These are phyloP conservation scores for Drosophila kurseongensis DNA, from an alignment of 1,140 invertebrate genomes.

Conservation along the genomic window DNA sequence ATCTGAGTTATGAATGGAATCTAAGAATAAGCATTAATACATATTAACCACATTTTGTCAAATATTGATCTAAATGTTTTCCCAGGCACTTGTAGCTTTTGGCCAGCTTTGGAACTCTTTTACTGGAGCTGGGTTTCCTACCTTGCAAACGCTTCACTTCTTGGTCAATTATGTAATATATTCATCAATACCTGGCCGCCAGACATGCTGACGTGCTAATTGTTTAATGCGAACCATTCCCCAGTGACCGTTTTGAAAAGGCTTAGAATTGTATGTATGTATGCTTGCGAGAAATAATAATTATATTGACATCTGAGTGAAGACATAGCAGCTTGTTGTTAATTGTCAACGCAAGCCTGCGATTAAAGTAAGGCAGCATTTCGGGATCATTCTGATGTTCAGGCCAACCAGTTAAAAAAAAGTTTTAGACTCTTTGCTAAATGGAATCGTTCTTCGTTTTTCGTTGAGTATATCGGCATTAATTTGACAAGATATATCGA, in stretches of 20 bases:
- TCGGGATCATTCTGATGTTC: background rate
- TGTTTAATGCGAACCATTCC: too few relatives aligned
- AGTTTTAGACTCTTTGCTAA: background rate
- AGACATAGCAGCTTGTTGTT: conserved; percentile 7
- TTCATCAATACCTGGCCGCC: too few relatives aligned
- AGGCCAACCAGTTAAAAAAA: conserved; percentile 18
- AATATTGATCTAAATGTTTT: too few relatives aligned
- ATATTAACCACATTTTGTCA: too few relatives aligned
- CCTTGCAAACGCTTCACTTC: too few relatives aligned
- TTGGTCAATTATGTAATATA: too few relatives aligned
- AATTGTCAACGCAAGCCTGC: conserved; percentile 13
- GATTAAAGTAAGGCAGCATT: conserved; percentile 15
- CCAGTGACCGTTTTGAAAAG: conserved; percentile 76
- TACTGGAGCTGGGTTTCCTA: too few relatives aligned
- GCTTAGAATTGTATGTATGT: conserved; percentile 50
- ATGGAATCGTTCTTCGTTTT: background rate
- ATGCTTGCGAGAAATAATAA: conserved; percentile 59
- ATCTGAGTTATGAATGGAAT: too few relatives aligned
- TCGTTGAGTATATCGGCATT: conserved; percentile 6
- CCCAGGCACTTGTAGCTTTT: accelerated
- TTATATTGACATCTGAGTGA: conserved; percentile 36
- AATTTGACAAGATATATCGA: conserved; percentile 21
- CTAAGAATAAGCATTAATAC: too few relatives aligned
- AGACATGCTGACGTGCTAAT: too few relatives aligned
- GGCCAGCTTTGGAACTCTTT: too few relatives aligned